Base-by-base conservation (phyloP, 2,888 invertebrate species). In the Marasmarcha lunaedactyla region DNA sequence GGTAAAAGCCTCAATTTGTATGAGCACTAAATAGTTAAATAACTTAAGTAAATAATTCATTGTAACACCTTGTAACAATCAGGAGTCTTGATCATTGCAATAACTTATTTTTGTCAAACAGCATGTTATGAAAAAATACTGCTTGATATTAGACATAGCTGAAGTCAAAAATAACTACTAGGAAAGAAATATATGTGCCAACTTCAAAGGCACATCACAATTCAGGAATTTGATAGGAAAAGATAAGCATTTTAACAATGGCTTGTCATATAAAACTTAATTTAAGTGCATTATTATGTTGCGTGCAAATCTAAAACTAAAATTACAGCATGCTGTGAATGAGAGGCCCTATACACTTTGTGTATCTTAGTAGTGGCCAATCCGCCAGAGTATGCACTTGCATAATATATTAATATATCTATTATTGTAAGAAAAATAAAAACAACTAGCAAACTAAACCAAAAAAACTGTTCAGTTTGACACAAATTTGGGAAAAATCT, bases 181-280 rank as follows among this genome's bases (percentile, higher is more conserved):
- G 20, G 20, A 20, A 20, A 20, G 4, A 20, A 5, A 20, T 20
- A n/a, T n/a, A n/a, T 20, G 20, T 7, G 7, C 20, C 20, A 11
- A 30, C 10, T 30, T 4, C 30, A 30, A 30, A 30, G 30, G 10
- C 30, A n/a, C 30, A 11, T 30, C 30, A 30, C 30, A 9, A 30
- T n/a, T 11, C 30, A 30, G 11, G 6, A 30, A 30, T 10, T 30
- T n/a, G 30, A 20, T 5, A 20, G 20, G 20, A 20, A 20, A 20
- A 20, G 20, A 13, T 12, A 14, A 40, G 36, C n/a, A n/a, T n/a
- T n/a, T 53, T 56, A 64, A 61, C 57, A 71, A 68, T 57, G 57
- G 57, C 52, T 61, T 59, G 61, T 64, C 63, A 63, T 62, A 62
- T 50, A 62, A 64, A 67, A 65, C 65, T 66, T 67, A 73, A 65